Evolutionary conservation across 1,140 invertebrate species (phyloP).

Genomic region (Apis dorsata): DNA sequence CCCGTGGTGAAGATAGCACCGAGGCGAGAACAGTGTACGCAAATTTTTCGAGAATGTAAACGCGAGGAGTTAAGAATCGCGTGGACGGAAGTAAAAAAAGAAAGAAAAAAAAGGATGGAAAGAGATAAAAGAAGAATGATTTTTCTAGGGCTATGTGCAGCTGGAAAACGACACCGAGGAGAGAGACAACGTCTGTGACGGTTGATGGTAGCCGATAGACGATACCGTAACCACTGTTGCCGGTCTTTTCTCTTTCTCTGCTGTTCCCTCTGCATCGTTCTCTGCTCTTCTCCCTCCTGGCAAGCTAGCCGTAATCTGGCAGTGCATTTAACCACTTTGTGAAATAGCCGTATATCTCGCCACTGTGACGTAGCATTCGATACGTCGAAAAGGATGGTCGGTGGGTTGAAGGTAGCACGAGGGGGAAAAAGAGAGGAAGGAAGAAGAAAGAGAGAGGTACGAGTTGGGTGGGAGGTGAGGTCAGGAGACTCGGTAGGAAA

Average conservation of each 20-base stretch:
- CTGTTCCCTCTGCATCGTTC: not conserved
- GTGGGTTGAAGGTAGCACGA: slow-evolving; percentile 53
- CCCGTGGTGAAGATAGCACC: not conserved
- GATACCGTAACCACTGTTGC: slow-evolving; percentile 46
- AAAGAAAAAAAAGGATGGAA: slow-evolving; percentile 12
- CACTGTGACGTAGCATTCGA: slow-evolving; percentile 77
- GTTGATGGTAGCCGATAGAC: slow-evolving; percentile 35
- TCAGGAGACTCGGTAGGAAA: slow-evolving; percentile 51
- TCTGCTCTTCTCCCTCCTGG: not conserved
- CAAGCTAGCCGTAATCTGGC: slow-evolving; percentile 70
- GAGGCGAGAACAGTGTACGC: not conserved
- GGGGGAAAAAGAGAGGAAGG: slow-evolving; percentile 7
- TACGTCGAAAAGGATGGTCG: slow-evolving; percentile 71
- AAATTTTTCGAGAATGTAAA: slow-evolving; percentile 32
- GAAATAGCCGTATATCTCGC: slow-evolving; percentile 77
- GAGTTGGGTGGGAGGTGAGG: slow-evolving; percentile 42
- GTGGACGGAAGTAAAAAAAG: slow-evolving; percentile 12
- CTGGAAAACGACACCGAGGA: slow-evolving; percentile 26
- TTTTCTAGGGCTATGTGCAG: slow-evolving; percentile 1
- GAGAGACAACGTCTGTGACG: slow-evolving; percentile 32
- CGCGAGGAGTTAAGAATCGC: slow-evolving; percentile 2
- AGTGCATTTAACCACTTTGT: slow-evolving; percentile 80
- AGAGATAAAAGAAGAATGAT: not conserved
- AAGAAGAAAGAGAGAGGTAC: slow-evolving; percentile 19
- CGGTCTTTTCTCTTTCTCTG: slow-evolving; percentile 18